These are phyloP conservation scores for Napeogenes inachia DNA, from an alignment of 2,888 invertebrate species.

Conservation along the genomic window DNA sequence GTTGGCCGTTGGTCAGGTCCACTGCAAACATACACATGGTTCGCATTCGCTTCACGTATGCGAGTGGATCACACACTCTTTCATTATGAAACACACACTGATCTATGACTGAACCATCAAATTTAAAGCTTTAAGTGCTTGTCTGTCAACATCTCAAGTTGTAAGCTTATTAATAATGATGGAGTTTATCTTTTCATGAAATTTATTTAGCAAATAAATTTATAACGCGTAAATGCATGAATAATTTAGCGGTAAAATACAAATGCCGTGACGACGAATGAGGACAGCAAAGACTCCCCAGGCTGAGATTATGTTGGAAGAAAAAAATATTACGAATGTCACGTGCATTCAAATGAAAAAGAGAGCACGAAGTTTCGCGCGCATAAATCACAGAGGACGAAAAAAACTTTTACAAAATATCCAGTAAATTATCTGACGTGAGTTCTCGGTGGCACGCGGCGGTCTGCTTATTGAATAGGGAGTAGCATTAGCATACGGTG, in stretches of 20 bases:
- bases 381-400: conserved; percentile 77
- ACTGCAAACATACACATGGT: conserved; percentile 87
- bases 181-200: conserved; percentile 35
- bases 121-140: not conserved
- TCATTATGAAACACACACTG: conserved; percentile 52
- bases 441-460: conserved; percentile 74
- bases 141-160: not conserved
- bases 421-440: conserved; percentile 78
- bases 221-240: conserved; percentile 72
- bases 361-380: conserved; percentile 75
- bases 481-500: conserved; percentile 71
- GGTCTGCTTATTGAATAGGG: conserved; percentile 78
- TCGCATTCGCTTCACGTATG: conserved; percentile 76
- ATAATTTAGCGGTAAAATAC: conserved; percentile 71
- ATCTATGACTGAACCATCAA: conserved; percentile 74
- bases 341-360: conserved; percentile 78
- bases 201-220: conserved; percentile 60
- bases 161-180: not conserved
- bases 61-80: conserved; percentile 59
- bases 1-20: conserved; percentile 96
- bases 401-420: conserved; percentile 78
- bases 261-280: conserved; percentile 69
- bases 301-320: conserved; percentile 69
- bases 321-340: conserved; percentile 76
- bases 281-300: conserved; percentile 59